phyloP scores from a whole-genome alignment of 2,113 vertebrate species.

The Lophura nycthemera region DNA sequence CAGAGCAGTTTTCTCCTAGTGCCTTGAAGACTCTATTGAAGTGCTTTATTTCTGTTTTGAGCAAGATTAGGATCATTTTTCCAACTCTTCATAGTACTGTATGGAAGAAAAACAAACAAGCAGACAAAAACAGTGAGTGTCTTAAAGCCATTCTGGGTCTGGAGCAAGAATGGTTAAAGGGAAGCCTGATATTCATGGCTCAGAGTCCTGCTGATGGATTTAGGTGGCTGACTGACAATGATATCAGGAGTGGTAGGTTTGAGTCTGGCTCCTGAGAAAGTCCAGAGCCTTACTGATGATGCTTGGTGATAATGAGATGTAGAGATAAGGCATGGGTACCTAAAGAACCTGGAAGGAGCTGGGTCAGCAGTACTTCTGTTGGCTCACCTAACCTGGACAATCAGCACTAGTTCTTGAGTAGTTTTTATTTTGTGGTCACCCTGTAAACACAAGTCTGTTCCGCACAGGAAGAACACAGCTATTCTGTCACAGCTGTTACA shows the following conservation, averaged over 20 bases:
- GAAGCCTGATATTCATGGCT: not conserved
- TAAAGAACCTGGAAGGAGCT: not conserved
- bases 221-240: accelerated
- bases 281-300: not conserved
- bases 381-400: not conserved
- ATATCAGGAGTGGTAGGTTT: not conserved
- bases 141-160: not conserved
- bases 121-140: not conserved
- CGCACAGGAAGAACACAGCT: not conserved
- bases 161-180: not conserved
- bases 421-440: not conserved
- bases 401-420: not conserved
- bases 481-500: not conserved
- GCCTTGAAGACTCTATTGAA: not conserved
- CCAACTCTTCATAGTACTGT: not conserved
- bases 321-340: not conserved
- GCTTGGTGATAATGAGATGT: not conserved
- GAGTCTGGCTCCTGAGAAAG: not conserved
- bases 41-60: not conserved
- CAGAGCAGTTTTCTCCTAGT: not conserved
- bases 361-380: not conserved
- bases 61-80: not conserved
- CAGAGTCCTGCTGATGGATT: accelerated
- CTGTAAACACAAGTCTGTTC: not conserved
- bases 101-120: not conserved